Percentiles rank a stretch among this genome's conserved stretches.
Evolutionary conservation across 2,888 invertebrate species (phyloP).

Genomic region (Spicauda simplicius): DNA sequence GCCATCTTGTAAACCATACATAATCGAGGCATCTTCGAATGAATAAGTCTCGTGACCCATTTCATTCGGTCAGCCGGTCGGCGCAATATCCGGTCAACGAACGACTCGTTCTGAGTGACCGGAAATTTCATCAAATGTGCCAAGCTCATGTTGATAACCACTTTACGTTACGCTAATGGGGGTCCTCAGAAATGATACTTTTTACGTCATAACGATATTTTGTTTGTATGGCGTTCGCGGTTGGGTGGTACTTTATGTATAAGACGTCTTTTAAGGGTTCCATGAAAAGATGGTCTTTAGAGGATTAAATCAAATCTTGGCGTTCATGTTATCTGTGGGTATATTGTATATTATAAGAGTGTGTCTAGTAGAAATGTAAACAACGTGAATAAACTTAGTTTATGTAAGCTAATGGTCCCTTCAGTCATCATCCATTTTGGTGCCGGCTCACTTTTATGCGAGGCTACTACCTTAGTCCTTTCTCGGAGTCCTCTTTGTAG

Average conservation of each 20-base stretch:
- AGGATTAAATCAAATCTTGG: too few relatives aligned
- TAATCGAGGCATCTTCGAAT: slow-evolving; percentile 38
- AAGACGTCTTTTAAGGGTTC: too few relatives aligned
- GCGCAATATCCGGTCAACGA: slow-evolving; percentile 56
- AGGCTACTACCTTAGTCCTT: too few relatives aligned
- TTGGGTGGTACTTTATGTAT: not conserved
- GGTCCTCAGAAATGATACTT: slow-evolving; percentile 34
- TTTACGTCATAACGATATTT: slow-evolving; percentile 15
- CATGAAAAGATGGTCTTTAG: too few relatives aligned
- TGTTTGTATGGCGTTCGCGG: not conserved
- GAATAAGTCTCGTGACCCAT: slow-evolving; percentile 47
- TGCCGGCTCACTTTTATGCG: too few relatives aligned
- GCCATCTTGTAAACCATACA: slow-evolving; percentile 9
- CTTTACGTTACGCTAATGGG: slow-evolving; percentile 47
- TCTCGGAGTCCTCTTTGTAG: too few relatives aligned
- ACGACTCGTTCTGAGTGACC: slow-evolving; percentile 47
- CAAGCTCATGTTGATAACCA: slow-evolving; percentile 48
- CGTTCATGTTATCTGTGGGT: too few relatives aligned
- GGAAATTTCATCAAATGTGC: slow-evolving; percentile 58
- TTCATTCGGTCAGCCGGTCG: slow-evolving; percentile 50
- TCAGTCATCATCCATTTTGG: too few relatives aligned
- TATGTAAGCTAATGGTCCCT: too few relatives aligned
- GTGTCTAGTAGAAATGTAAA: too few relatives aligned
- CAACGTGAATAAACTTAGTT: too few relatives aligned
- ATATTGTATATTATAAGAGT: too few relatives aligned